phyloP scores from a whole-genome alignment of 2,888 invertebrate species.

The Ectemnius lituratus region DNA sequence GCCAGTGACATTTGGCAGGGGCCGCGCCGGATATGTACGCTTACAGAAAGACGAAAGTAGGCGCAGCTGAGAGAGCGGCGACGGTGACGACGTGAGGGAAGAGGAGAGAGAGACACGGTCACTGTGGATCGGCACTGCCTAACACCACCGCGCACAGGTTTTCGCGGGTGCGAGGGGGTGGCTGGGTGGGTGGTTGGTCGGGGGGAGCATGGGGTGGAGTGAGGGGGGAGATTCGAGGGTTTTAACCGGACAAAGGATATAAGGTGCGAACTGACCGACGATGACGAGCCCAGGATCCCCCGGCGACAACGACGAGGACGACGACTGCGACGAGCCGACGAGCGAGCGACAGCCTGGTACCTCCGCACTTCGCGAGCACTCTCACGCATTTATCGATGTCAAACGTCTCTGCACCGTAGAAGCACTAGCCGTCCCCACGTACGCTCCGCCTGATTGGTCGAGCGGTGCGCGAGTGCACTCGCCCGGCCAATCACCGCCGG shows the following conservation, averaged over 20 bases:
- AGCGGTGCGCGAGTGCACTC: slow-evolving; percentile 78
- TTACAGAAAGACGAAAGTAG: slow-evolving; percentile 47
- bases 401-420: slow-evolving; percentile 81
- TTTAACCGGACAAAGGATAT: slow-evolving; percentile 47
- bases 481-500: slow-evolving; percentile 79
- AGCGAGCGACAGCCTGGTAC: slow-evolving; percentile 81
- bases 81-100: slow-evolving; percentile 11
- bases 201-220: too few species aligned
- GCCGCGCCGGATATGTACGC: slow-evolving; percentile 47
- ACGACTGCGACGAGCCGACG: slow-evolving; percentile 75
- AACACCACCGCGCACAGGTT: slow-evolving; percentile 51
- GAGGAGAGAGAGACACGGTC: slow-evolving; percentile 49
- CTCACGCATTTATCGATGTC: slow-evolving; percentile 85
- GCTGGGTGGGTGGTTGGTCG: slow-evolving; percentile 12
- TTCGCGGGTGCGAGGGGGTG: slow-evolving; percentile 40
- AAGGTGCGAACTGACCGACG: slow-evolving; percentile 59
- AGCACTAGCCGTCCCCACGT: slow-evolving; percentile 75
- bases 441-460: slow-evolving; percentile 79
- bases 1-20: slow-evolving; percentile 60
- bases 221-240: slow-evolving; percentile 10
- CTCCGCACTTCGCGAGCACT: slow-evolving; percentile 81
- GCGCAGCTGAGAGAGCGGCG: slow-evolving; percentile 44
- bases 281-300: slow-evolving; percentile 56
- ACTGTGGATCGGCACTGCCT: slow-evolving; percentile 56
- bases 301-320: slow-evolving; percentile 59